Evolutionary conservation across 2,113 vertebrate species (phyloP).

Genomic region (Colius striatus): DNA sequence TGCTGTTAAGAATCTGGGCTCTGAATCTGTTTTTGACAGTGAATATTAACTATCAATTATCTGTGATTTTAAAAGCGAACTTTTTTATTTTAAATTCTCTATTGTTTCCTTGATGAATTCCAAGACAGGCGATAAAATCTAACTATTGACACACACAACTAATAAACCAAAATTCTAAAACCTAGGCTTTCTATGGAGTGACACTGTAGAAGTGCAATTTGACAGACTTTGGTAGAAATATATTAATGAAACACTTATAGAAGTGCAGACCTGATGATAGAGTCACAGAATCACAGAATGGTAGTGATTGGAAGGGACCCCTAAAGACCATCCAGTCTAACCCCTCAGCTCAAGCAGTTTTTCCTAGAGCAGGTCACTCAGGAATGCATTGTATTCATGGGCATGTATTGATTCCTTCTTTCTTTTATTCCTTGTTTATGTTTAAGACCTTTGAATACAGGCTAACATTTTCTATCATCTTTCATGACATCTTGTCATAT

Average conservation of each 20-base stretch:
- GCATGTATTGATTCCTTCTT: not conserved
- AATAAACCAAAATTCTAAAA: not conserved
- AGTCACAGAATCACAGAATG: too few species aligned
- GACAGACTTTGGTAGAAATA: not conserved
- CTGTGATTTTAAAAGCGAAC: not conserved
- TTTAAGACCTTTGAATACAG: not conserved
- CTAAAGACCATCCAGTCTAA: too few species aligned
- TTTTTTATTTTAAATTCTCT: not conserved
- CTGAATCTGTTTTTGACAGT: not conserved
- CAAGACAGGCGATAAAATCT: not conserved
- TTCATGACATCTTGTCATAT: not conserved
- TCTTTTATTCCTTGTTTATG: not conserved
- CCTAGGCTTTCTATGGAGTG: not conserved
- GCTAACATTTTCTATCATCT: not conserved
- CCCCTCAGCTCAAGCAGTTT: too few species aligned
- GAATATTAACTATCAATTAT: not conserved
- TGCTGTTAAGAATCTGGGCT: not conserved
- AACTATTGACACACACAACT: not conserved
- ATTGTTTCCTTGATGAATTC: not conserved
- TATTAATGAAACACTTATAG: not conserved
- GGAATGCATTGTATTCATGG: not conserved
- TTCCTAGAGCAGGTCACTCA: too few species aligned
- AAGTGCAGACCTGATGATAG: not conserved
- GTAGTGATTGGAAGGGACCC: too few species aligned
- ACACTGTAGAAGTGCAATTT: not conserved